Conservation (phyloP, 2,888 invertebrate genomes). For the Leptopilina syphax region DNA sequence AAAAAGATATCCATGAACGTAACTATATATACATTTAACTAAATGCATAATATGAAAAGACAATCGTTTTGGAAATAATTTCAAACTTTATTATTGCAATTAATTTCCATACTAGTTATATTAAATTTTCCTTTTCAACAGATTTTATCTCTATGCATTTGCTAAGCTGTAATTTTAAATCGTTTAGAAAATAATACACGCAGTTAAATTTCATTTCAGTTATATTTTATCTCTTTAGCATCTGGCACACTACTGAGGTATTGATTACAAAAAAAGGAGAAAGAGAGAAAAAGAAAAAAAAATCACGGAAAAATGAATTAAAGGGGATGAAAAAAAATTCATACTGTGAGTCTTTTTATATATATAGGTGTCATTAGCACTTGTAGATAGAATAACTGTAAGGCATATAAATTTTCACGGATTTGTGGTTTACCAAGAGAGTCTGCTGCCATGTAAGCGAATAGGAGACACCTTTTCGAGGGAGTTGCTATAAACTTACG, state of each 20-base stretch:
- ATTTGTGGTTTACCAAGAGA: conserved; percentile 24
- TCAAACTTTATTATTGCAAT: neutral
- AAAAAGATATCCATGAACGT: neutral
- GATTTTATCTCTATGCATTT: neutral
- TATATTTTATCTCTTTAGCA: neutral
- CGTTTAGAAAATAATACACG: neutral
- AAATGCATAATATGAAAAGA: neutral
- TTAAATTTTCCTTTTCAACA: neutral
- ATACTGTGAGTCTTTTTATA: neutral
- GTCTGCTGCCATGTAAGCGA: conserved; percentile 9
- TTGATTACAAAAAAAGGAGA: conserved; percentile 3
- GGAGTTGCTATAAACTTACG: neutral
- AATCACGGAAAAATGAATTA: neutral
- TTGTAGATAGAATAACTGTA: conserved; percentile 16
- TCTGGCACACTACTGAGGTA: neutral
- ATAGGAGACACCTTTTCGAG: neutral
- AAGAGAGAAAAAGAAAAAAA: neutral
- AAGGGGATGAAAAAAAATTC: neutral
- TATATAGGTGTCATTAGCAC: neutral
- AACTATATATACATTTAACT: neutral
- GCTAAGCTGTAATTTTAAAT: neutral
- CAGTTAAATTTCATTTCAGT: neutral
- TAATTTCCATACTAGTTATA: neutral
- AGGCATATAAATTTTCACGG: conserved; percentile 2
- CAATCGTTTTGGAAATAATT: neutral